phyloP scores from a whole-genome alignment of 2,113 vertebrate species.

The Onychostoma macrolepis region DNA sequence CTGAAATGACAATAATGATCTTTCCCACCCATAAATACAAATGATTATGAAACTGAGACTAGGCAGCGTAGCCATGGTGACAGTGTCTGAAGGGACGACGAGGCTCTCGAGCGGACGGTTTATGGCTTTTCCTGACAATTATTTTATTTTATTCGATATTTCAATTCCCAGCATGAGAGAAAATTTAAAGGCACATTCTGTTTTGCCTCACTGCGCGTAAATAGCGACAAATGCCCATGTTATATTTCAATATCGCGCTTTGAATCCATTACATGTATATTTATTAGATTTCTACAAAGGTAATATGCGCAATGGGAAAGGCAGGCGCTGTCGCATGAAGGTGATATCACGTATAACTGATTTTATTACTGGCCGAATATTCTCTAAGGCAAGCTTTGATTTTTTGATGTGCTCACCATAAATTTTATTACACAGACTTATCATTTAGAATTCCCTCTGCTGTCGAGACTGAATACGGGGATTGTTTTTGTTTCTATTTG shows the following conservation, averaged over 20 bases:
- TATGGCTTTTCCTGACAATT: slow-evolving; percentile 45
- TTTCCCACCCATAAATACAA: slow-evolving; percentile 45
- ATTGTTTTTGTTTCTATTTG: slow-evolving; percentile 41
- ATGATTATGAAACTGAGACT: slow-evolving; percentile 43
- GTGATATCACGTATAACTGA: slow-evolving; percentile 82
- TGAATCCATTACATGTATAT: slow-evolving; percentile 82
- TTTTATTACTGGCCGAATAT: slow-evolving; percentile 82
- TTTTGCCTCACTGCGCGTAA: slow-evolving; percentile 72
- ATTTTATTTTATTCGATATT: slow-evolving; percentile 49
- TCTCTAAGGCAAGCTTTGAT: slow-evolving; percentile 78
- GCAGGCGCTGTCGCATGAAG: slow-evolving; percentile 75
- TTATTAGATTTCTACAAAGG: slow-evolving; percentile 83
- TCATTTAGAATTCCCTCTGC: slow-evolving; percentile 69
- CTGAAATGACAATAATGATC: slow-evolving; percentile 42
- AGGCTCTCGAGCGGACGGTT: slow-evolving; percentile 32
- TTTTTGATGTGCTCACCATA: slow-evolving; percentile 78
- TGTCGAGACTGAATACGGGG: slow-evolving; percentile 53
- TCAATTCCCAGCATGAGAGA: slow-evolving; percentile 32
- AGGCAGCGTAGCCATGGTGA: slow-evolving; percentile 42
- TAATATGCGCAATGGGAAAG: slow-evolving; percentile 83
- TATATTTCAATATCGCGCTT: slow-evolving; percentile 82
- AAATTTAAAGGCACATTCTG: slow-evolving; percentile 53
- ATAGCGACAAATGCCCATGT: slow-evolving; percentile 80
- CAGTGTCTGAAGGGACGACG: slow-evolving; percentile 40
- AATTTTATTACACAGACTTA: slow-evolving; percentile 76